Evolutionary conservation across 2,113 vertebrate genomes (phyloP).

Genomic region (Platysteira castanea): DNA sequence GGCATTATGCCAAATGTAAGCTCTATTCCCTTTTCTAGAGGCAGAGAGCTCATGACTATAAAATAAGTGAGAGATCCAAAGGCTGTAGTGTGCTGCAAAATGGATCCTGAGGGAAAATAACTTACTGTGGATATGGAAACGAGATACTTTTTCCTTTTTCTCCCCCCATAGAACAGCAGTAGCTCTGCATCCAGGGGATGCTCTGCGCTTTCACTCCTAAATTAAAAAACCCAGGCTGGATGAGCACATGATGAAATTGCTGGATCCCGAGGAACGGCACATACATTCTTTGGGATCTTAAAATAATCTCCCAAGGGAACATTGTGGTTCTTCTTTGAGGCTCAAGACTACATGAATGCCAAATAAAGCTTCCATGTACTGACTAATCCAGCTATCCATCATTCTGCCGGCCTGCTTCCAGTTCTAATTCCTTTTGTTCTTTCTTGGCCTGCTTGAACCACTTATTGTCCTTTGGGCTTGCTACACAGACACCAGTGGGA

Average conservation of each 20-base stretch:
- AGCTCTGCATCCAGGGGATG: background rate
- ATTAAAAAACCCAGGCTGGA: background rate
- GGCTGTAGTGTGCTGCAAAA: background rate
- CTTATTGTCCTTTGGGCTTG: background rate
- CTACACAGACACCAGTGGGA: background rate
- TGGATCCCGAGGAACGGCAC: background rate
- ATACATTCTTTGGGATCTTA: slow-evolving; percentile 27
- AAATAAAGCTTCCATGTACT: slow-evolving; percentile 14
- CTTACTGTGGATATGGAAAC: background rate
- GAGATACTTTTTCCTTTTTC: background rate
- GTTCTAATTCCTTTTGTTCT: background rate
- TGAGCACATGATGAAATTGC: background rate
- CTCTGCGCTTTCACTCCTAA: background rate
- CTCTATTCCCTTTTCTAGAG: background rate
- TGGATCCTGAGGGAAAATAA: background rate
- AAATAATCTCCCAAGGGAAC: slow-evolving; percentile 54
- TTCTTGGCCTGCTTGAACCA: background rate
- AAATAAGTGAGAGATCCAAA: background rate
- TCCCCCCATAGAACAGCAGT: background rate
- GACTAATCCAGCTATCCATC: slow-evolving; percentile 18
- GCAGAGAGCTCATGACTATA: background rate
- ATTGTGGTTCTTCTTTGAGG: background rate
- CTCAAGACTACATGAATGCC: background rate
- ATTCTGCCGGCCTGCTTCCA: background rate
- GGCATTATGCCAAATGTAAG: background rate